These are phyloP conservation scores for Danio rerio DNA, from an alignment of 2,113 vertebrate species.

Conservation along the genomic window GRCz12tu NC_133177.1:46048501-46049000, in stretches of 20 bases:
- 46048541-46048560: not conserved
- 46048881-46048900: constrained; percentile 4
- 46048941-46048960: too few relatives aligned
- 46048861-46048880: not conserved
- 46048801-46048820: constrained; percentile 2
- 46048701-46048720: constrained; percentile 46
- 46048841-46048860: constrained; percentile 3
- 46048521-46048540: not conserved
- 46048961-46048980: too few relatives aligned
- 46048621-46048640: constrained; percentile 1
- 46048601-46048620: constrained; percentile 2
- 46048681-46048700: constrained; percentile 14
- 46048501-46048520: not conserved
- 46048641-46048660: constrained; percentile 44
- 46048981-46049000: too few relatives aligned
- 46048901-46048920: not conserved
- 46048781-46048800: constrained; percentile 46
- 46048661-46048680: constrained; percentile 30
- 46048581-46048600: not conserved
- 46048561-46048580: constrained; percentile 6
- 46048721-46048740: constrained; percentile 54
- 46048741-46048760: constrained; percentile 52
- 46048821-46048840: not conserved
- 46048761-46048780: constrained; percentile 38
- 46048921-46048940: too few relatives aligned